These are phyloP conservation scores for Polia nebulosa DNA, from an alignment of 2,888 invertebrate genomes.

Conservation along the genomic window DNA sequence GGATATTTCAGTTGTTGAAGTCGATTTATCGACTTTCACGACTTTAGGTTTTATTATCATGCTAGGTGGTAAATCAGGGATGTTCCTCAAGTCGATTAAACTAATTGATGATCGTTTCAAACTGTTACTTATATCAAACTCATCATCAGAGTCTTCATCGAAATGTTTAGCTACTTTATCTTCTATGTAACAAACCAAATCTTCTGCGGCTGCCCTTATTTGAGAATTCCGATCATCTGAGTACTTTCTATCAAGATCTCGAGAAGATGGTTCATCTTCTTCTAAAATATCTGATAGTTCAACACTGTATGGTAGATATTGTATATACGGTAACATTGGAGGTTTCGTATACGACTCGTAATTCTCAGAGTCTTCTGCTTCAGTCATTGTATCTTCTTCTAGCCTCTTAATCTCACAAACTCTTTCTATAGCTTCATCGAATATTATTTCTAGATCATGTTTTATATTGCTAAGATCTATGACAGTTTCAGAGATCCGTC, in stretches of 20 bases:
- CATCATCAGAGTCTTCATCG: slow-evolving; percentile 79
- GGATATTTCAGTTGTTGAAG: slow-evolving; percentile 86
- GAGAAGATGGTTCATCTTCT: slow-evolving; percentile 86
- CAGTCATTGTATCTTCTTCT: slow-evolving; percentile 84
- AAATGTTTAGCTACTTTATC: slow-evolving; percentile 77
- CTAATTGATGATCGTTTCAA: slow-evolving; percentile 84
- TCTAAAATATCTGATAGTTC: slow-evolving; percentile 87
- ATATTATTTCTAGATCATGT: slow-evolving; percentile 84
- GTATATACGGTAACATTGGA: slow-evolving; percentile 75
- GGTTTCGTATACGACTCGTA: slow-evolving; percentile 86
- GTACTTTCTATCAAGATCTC: slow-evolving; percentile 72
- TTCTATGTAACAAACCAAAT: slow-evolving; percentile 82
- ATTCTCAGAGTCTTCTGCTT: slow-evolving; percentile 85
- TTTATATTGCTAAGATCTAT: slow-evolving; percentile 85
- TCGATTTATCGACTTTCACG: slow-evolving; percentile 83
- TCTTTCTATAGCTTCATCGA: slow-evolving; percentile 79
- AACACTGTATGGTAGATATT: slow-evolving; percentile 82
- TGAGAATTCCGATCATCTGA: slow-evolving; percentile 76
- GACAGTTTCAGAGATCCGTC: slow-evolving; percentile 86
- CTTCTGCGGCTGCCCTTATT: slow-evolving; percentile 79
- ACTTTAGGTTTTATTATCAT: slow-evolving; percentile 86
- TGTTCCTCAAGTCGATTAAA: slow-evolving; percentile 84
- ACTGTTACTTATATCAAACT: slow-evolving; percentile 81
- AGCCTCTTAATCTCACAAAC: slow-evolving; percentile 75
- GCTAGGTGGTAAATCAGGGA: slow-evolving; percentile 86